Evolutionary conservation across 2,113 vertebrate species (phyloP).

Genomic region (Atractosteus spatula): DNA sequence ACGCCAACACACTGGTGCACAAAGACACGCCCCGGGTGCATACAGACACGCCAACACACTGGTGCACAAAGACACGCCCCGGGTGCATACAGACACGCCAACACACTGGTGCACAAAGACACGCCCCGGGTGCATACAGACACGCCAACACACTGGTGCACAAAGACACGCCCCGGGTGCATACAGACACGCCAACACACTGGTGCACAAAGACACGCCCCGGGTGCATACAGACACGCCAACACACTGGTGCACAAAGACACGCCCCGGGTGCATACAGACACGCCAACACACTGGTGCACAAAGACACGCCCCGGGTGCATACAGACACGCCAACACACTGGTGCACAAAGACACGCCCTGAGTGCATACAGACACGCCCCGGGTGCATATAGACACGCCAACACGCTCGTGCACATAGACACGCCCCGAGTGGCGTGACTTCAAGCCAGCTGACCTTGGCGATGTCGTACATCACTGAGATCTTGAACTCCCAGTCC

Average conservation of each 20-base stretch:
- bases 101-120: not conserved
- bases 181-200: no score
- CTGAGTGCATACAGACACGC: not conserved
- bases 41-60: no score
- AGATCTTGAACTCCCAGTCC: slow-evolving; percentile 98
- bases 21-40: no score
- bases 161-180: no score
- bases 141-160: not conserved
- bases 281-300: not conserved
- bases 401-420: not conserved
- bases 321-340: no score
- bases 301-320: not conserved
- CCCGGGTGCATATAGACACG: not conserved
- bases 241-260: not conserved
- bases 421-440: not conserved
- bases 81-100: not conserved
- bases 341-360: no score
- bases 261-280: not conserved
- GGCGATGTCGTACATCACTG: slow-evolving; percentile 94
- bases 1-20: not conserved
- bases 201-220: no score
- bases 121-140: not conserved
- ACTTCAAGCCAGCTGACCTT: slow-evolving; percentile 73
- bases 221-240: no score
- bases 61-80: no score